These are phyloP conservation scores for Hemitrygon akajei DNA, from an alignment of 2,797 vertebrate genomes.

Conservation along the genomic window DNA sequence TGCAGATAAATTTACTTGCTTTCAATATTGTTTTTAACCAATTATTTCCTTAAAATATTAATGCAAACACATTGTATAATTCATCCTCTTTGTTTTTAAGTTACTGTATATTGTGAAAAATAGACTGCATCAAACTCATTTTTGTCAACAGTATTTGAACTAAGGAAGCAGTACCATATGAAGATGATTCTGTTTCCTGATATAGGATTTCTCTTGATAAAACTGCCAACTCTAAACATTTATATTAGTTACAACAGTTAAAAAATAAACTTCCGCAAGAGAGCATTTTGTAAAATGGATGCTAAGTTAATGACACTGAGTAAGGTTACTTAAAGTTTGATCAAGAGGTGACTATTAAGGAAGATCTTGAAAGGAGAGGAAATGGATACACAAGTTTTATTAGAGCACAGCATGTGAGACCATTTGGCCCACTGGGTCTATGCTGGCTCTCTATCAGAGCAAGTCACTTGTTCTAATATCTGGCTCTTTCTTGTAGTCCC, in stretches of 20 bases:
- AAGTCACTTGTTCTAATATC: too few species aligned
- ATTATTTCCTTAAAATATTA: not conserved
- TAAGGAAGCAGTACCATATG: not conserved
- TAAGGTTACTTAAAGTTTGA: not conserved
- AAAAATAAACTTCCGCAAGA: not conserved
- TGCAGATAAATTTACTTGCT: constrained; percentile 38
- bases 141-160: not conserved
- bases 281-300: too few species aligned
- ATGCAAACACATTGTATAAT: not conserved
- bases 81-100: not conserved
- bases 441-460: too few species aligned
- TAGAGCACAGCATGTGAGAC: not conserved
- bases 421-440: too few species aligned
- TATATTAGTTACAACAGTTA: not conserved
- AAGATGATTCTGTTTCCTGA: not conserved
- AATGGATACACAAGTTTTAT: not conserved
- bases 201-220: not conserved
- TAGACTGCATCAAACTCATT: not conserved
- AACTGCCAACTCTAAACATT: not conserved
- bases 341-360: not conserved
- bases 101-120: not conserved
- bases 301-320: not conserved
- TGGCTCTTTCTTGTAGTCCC: too few species aligned
- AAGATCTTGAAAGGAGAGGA: not conserved
- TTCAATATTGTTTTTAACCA: too few species aligned